phyloP scores from a whole-genome alignment of 2,797 vertebrate genomes.

The Thripadectes ignobilis region DNA sequence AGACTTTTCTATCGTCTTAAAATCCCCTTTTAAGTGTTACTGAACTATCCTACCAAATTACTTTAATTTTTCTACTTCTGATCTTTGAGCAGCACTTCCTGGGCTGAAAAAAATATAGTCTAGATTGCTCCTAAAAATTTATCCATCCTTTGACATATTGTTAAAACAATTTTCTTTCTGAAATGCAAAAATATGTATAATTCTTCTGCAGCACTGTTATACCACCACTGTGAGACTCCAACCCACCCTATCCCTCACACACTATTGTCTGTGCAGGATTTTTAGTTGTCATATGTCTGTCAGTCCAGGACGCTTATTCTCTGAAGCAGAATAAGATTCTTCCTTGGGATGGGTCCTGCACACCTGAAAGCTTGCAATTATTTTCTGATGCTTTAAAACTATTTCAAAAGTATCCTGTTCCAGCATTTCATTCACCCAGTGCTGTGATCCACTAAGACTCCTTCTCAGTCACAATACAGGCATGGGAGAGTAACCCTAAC shows the following conservation, averaged over 20 bases:
- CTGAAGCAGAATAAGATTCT: background rate
- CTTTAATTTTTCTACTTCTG: background rate
- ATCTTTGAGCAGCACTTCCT: background rate
- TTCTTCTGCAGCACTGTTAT: background rate
- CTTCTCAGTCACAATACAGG: background rate
- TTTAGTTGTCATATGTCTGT: background rate
- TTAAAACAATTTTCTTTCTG: background rate
- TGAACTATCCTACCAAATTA: background rate
- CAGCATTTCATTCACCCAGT: background rate
- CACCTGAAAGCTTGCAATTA: background rate
- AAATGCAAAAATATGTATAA: accelerated
- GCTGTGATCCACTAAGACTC: background rate
- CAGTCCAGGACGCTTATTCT: background rate
- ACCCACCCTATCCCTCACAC: background rate
- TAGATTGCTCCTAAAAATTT: background rate
- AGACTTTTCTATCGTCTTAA: background rate
- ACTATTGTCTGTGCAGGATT: background rate
- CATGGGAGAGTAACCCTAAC: background rate
- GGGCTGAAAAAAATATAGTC: background rate
- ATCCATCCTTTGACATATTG: background rate
- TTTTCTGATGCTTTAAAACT: background rate
- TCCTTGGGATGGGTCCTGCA: background rate
- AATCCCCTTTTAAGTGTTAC: background rate
- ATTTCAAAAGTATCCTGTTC: background rate
- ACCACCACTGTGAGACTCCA: background rate